Percentiles rank a stretch among this genome's conserved stretches.
Evolutionary conservation across 2,888 invertebrate genomes (phyloP).

Genomic region (Acanthosoma haemorrhoidale): DNA sequence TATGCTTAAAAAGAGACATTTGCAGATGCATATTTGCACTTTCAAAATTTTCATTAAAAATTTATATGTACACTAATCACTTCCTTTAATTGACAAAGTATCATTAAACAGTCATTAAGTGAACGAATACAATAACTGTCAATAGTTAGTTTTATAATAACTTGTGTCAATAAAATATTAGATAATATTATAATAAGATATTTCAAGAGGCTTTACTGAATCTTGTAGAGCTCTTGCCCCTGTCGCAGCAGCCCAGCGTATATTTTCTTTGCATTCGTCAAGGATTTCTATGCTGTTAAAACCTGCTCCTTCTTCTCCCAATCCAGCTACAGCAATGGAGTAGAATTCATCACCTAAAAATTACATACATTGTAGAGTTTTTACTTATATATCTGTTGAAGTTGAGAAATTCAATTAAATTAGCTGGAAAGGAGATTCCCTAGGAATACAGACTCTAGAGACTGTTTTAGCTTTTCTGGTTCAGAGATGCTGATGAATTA

Average conservation of each 20-base stretch:
- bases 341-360: conserved; percentile 40
- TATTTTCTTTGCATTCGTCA: conserved; percentile 47
- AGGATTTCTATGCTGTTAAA: conserved; percentile 46
- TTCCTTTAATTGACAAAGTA: too few relatives aligned
- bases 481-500: too few relatives aligned
- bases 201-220: conserved; percentile 13
- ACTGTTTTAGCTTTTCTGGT: too few relatives aligned
- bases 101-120: too few relatives aligned
- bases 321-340: conserved; percentile 55
- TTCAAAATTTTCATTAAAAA: too few relatives aligned
- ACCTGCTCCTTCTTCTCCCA: conserved; percentile 47
- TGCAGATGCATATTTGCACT: too few relatives aligned
- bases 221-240: conserved; percentile 33
- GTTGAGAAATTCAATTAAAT: not conserved
- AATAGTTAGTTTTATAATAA: too few relatives aligned
- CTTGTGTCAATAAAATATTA: not conserved
- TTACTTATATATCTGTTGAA: too few relatives aligned
- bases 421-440: not conserved
- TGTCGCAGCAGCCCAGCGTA: conserved; percentile 43
- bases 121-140: too few relatives aligned
- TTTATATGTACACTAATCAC: too few relatives aligned
- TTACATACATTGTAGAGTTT: too few relatives aligned
- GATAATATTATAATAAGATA: not conserved
- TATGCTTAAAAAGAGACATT: too few relatives aligned
- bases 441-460: not conserved